Conservation (phyloP, 2,888 invertebrate species). For the Habroteleia sp. region DNA sequence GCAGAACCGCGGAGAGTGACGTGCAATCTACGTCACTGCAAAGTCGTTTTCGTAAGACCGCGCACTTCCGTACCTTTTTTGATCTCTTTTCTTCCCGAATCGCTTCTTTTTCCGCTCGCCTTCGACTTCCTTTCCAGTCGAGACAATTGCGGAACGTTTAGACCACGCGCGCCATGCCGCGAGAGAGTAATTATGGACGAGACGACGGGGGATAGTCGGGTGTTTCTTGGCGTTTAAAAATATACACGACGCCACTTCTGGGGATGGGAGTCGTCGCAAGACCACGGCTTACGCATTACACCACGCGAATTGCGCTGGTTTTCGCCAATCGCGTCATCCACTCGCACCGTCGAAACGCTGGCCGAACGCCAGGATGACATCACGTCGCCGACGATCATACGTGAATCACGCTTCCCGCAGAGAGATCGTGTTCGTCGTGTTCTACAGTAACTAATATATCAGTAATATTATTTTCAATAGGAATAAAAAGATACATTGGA, state of each 20-base stretch:
- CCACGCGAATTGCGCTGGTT: constrained; percentile 51
- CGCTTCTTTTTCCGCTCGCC: constrained; percentile 1
- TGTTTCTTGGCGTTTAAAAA: constrained; percentile 44
- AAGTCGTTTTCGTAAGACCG: too few species aligned
- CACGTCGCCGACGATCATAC: constrained; percentile 23
- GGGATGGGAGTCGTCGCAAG: constrained; percentile 29
- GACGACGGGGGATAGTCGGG: constrained; percentile 7
- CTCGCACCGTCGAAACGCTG: constrained; percentile 33
- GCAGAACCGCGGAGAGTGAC: not conserved
- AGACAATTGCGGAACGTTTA: constrained; percentile 1
- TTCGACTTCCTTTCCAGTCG: constrained; percentile 9
- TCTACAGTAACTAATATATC: too few species aligned
- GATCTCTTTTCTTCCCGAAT: not conserved
- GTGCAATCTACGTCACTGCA: not conserved
- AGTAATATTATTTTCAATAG: too few species aligned
- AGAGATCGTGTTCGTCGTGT: constrained; percentile 16
- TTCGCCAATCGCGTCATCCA: constrained; percentile 53
- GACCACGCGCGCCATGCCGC: constrained; percentile 16
- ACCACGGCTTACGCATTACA: constrained; percentile 18
- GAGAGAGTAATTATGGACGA: not conserved
- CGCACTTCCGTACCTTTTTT: not conserved
- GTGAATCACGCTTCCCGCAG: constrained; percentile 29
- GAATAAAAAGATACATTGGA: too few species aligned
- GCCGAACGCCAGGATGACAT: constrained; percentile 49
- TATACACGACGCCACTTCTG: constrained; percentile 40